A percentile compares a stretch with the other conserved stretches of the same genome.
These are phyloP conservation scores for Anneissia japonica DNA, from an alignment of 35 echinoderm and acorn worm genomes.

Conservation along the genomic window DNA sequence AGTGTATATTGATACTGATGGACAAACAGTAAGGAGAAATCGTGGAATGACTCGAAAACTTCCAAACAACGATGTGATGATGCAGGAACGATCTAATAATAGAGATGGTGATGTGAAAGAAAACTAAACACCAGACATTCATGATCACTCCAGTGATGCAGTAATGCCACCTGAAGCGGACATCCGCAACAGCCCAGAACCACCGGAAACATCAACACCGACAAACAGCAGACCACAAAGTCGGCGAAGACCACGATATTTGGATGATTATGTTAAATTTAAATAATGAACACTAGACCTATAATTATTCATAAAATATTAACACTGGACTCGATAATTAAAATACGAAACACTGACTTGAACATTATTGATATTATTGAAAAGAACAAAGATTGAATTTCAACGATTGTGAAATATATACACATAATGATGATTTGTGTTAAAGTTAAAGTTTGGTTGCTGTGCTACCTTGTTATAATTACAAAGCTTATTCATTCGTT, in stretches of 20 bases:
- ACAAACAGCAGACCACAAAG: neutral
- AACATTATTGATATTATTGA: too few relatives aligned
- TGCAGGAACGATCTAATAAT: neutral
- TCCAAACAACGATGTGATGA: neutral
- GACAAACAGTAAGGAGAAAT: neutral
- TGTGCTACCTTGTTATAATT: too few relatives aligned
- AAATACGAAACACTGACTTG: too few relatives aligned
- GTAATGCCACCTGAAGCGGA: neutral
- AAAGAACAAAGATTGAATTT: too few relatives aligned
- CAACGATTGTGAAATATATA: too few relatives aligned
- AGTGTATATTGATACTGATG: neutral
- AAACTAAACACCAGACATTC: neutral
- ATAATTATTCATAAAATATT: too few relatives aligned
- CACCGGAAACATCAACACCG: neutral
- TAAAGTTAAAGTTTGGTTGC: too few relatives aligned
- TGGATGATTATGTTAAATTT: neutral
- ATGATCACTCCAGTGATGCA: neutral
- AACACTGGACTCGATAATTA: too few relatives aligned
- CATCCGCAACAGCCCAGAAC: neutral
- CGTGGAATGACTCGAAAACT: neutral
- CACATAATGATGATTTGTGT: too few relatives aligned
- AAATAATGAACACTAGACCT: too few relatives aligned
- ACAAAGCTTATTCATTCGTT: too few relatives aligned
- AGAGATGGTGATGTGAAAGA: neutral
- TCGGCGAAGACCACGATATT: neutral